Base-by-base conservation (phyloP, 2,113 vertebrate genomes). In the Phalacrocorax aristotelis region DNA sequence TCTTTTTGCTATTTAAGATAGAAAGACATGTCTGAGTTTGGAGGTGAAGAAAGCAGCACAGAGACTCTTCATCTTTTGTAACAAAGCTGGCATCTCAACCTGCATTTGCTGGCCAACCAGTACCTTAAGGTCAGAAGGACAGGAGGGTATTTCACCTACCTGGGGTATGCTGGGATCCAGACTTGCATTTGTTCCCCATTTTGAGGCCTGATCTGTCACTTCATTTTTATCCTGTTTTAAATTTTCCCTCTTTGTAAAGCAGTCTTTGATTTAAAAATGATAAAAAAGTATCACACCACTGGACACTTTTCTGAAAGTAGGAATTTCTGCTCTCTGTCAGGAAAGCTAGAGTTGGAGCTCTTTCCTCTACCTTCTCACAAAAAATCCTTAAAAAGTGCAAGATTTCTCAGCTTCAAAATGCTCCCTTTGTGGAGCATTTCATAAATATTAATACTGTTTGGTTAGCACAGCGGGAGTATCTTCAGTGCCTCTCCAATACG, bases 361-460 rank as follows among this genome's bases (percentile, higher is more conserved):
- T 71, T 70, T 52, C 27, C 42, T 83, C 29, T 91, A 16, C 4
- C 3, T 75, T 82, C 36, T 87, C 25, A 57, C 42, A n/a, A 58
- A 89, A 80, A 34, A 8, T 2, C 11, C 23, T 52, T 68, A 6
- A 40, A 51, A 91, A 64, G 13, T 40, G 7, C 18, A 36, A 23
- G 58, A 57, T 68, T 60, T 36, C 15, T 82, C 30, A 76, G 36
- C 81, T 89, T 92, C 72, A 68, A 72, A 92, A 69, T 1, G 0
- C 11, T 79, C 3, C 20, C 34, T 75, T 84, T 89, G 48, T 87
- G 72, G 65, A 91, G 30, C 21, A 21, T 65, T 49, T 92, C 11
- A 84, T 95, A 82, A 94, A 91, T 91, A 91, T 72, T 76, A n/a
- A 90, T 91, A 40, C 15, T 84, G 40, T 83, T 96, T 76, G 69